Evolutionary conservation across 2,113 vertebrate species (phyloP), one percentile per base, ranked within the genome.

Genomic region (Sisor rabdophorus): DNA sequence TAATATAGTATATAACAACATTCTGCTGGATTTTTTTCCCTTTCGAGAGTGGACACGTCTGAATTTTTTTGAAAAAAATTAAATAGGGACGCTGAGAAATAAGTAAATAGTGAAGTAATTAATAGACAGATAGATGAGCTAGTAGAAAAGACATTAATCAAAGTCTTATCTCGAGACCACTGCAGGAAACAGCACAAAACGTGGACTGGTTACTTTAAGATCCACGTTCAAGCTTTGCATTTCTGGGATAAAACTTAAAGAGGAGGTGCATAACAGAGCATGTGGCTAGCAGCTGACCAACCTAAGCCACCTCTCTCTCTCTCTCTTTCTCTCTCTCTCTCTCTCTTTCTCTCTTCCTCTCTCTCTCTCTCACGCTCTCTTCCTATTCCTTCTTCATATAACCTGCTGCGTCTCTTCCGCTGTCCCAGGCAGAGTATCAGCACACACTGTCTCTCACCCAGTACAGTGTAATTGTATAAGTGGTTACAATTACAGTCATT

Each of bases 251-350:
- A 74, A 53, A 44, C 50, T 56, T 67, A 58, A 36, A 77, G 55
- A 71, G 56, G 30, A 61, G 67, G 76, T 60, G 50, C 58, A 52
- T 13, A 54, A 47, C 20, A 30, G 28, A 89, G 90, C 97, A 98
- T 96, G 95, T 97, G 97, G 94, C 87, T 90, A 94, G 92, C 96
- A 99, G 95, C 97, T 98, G 95, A 97, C 95, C 92, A 86, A 91
- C 91, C 91, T 93, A 92, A 94, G 89, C 90, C 73, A 80, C 71
- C 68, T 78, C 70, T 77, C 75, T 78, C 71, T 59, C 50, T 61
- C 74, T 53, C 79, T 71, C 78, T 30, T 72, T 76, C 77, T 64
- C 84, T 75, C 82, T 61, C 47, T 48, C 53, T 19, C 50, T 19
- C 60, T 59, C 75, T 44, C 71, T 70, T 64, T 47, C 30, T 32